Percentiles rank a stretch among this genome's conserved stretches.
These are phyloP conservation scores for Trissolcus brochymenae DNA, from an alignment of 2,888 invertebrate species.

Conservation along the genomic window DNA sequence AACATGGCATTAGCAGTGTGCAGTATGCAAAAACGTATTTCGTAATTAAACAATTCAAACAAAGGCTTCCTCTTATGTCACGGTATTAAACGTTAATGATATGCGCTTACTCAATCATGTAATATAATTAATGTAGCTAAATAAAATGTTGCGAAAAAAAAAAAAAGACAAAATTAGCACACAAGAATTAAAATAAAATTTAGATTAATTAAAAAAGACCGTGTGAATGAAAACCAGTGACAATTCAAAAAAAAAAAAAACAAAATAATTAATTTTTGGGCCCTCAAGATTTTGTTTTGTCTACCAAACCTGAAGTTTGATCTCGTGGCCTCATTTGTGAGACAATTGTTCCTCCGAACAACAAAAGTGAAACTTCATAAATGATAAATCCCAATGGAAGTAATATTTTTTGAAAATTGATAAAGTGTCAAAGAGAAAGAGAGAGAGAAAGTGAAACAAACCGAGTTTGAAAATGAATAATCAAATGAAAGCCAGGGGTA, in stretches of 20 bases:
- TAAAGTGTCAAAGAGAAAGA: not conserved
- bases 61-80: constrained; percentile 33
- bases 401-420: not conserved
- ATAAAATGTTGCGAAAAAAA: not conserved
- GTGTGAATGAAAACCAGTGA: too few species aligned
- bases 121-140: constrained; percentile 4
- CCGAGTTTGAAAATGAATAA: too few species aligned
- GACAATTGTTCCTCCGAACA: not conserved
- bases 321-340: constrained; percentile 10
- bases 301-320: constrained; percentile 4
- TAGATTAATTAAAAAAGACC: too few species aligned
- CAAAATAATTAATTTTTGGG: too few species aligned
- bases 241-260: too few species aligned
- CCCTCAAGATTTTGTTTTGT: not conserved
- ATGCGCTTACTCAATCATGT: constrained; percentile 13
- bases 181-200: too few species aligned
- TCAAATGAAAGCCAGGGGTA: too few species aligned
- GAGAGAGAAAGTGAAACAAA: too few species aligned
- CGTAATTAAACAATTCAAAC: constrained; percentile 23
- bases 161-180: too few species aligned
- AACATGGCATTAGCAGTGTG: too few species aligned
- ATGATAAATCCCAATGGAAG: not conserved
- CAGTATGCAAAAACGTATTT: constrained; percentile 8
- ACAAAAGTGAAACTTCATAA: not conserved
- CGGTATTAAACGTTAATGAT: constrained; percentile 9